Base-by-base conservation (phyloP, 1,140 invertebrate genomes). In the Brachionus asplanchnoidis region DNA sequence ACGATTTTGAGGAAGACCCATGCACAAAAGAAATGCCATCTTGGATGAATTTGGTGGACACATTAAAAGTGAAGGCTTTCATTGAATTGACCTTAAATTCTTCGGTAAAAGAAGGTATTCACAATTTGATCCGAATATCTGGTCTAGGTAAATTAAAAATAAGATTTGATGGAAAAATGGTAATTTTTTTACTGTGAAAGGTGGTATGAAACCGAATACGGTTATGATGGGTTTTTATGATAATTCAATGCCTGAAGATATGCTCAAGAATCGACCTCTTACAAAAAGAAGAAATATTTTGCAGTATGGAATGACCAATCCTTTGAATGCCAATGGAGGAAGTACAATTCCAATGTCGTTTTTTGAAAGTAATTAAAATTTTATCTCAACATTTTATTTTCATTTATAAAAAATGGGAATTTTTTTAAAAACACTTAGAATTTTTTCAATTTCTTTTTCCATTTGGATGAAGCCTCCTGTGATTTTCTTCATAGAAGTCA, bases 161-260 rank as follows among this genome's bases (percentile, higher is more conserved):
- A 53, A 32, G 14, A 53, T 12, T 26, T 36, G 3, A 6, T n/a
- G 1, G 2, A 28, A 53, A 53, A 28, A 28, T 11, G 14, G 9
- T 17, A 12, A 26, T 40, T 40, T 12, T 53, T 28, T 32, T 28
- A n/a, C 3, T 79, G 3, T 56, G 0, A 53, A 40, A 77, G 97
- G 97, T 3, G 97, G 97, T 7, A 99, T 99, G 97, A 98, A 99
- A 89, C 97, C 97, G 0, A 99, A 99, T 88, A 99, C 97, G 0
- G 94, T 99, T 79, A 90, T 92, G 46, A 87, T 93, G 40, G 92
- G 96, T 5, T 99, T 98, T 90, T 93, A 95, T 85, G 91, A 92
- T 85, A 85, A 87, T 36, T 53, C 85, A 65, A 75, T 85, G 14
- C 86, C 86, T 4, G 82, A 77, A 14, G 85, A 86, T 84, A 44